A percentile compares a stretch with the other conserved stretches of the same genome.
phyloP scores from a whole-genome alignment of 2,113 vertebrate species.

The Microcebus ravelobensis region DNA sequence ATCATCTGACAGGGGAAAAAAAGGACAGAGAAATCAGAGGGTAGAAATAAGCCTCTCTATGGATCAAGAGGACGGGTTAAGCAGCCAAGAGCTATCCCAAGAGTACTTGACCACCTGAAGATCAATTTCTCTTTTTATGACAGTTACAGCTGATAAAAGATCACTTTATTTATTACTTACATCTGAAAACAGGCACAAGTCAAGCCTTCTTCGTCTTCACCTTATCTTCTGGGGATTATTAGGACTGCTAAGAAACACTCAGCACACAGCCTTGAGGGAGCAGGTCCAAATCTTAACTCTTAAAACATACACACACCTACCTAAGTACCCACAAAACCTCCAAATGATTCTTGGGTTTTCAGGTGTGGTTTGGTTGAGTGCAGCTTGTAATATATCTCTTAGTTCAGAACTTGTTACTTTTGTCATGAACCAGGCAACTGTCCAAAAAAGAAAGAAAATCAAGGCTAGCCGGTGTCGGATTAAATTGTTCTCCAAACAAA shows the following conservation, averaged over 20 bases:
- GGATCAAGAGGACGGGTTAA: background rate
- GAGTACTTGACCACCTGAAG: background rate
- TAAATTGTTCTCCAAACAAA: background rate
- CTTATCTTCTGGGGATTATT: background rate
- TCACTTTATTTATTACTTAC: background rate
- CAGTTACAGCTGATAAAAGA: background rate
- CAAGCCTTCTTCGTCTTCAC: background rate
- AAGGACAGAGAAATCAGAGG: background rate
- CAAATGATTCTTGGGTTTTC: background rate
- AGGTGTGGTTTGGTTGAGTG: background rate
- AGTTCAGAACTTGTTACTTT: constrained; percentile 41
- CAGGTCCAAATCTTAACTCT: background rate
- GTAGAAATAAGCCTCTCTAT: background rate
- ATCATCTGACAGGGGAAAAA: background rate
- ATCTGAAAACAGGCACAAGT: background rate
- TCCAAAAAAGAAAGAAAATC: constrained; percentile 23
- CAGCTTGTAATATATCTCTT: background rate
- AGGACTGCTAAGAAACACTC: background rate
- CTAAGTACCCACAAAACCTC: background rate
- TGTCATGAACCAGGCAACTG: constrained; percentile 7
- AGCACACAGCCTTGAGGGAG: background rate
- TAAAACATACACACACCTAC: background rate
- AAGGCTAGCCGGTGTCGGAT: background rate
- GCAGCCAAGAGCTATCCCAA: background rate
- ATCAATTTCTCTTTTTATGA: constrained; percentile 45